Conservation (phyloP, 1,140 invertebrate genomes). For the Calephelis nemesis region DNA sequence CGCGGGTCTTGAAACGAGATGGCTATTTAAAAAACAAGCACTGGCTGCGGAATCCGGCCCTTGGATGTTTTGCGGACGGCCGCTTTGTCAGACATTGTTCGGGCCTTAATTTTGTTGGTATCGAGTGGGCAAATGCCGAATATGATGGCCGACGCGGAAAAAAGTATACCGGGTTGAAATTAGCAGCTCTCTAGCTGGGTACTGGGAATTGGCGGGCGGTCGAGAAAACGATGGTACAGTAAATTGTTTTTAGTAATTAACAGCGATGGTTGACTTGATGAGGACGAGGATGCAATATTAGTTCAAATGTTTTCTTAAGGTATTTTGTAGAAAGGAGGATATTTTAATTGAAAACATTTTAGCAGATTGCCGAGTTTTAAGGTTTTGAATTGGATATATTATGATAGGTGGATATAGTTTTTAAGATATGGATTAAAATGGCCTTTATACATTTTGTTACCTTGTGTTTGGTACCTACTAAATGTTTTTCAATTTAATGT, state of each 20-base stretch:
- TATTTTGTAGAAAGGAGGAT: not conserved
- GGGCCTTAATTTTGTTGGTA: constrained; percentile 73
- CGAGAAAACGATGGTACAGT: constrained; percentile 69
- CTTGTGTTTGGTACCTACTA: too few species aligned
- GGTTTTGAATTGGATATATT: not conserved
- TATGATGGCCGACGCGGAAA: constrained; percentile 75
- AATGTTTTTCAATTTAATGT: too few species aligned
- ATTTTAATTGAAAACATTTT: not conserved
- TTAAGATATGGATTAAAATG: too few species aligned
- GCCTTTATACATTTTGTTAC: too few species aligned
- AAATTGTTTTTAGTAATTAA: constrained; percentile 77
- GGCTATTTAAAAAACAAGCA: constrained; percentile 68
- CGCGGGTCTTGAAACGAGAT: constrained; percentile 62
- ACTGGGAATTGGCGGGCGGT: constrained; percentile 76
- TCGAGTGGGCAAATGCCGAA: constrained; percentile 75
- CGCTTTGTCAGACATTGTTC: constrained; percentile 78
- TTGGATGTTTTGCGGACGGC: constrained; percentile 73
- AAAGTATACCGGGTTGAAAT: constrained; percentile 73
- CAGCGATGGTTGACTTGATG: constrained; percentile 60
- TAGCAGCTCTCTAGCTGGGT: constrained; percentile 74
- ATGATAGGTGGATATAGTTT: too few species aligned
- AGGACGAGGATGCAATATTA: constrained; percentile 4
- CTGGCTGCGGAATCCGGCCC: constrained; percentile 67
- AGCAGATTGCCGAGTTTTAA: not conserved
- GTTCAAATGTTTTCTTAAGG: not conserved